Base-by-base conservation (phyloP, 2,888 invertebrate genomes). In the Netelia virgata region DNA sequence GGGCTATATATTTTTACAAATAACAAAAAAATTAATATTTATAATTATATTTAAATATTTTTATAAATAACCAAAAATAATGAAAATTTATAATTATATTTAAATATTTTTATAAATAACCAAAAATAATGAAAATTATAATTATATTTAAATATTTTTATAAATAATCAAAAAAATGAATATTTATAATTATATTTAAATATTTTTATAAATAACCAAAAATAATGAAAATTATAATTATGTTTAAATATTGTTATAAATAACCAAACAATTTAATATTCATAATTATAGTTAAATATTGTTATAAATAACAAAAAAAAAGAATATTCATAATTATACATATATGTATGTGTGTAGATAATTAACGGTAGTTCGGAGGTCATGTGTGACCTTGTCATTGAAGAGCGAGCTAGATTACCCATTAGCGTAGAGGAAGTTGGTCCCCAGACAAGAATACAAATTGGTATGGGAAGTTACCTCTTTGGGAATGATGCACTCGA, bases 301-400 rank as follows among this genome's bases (percentile, higher is more conserved):
- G 2, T 28, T 28, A 28, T 5, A 55, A 16, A 55, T 6, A 8
- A 55, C 5, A 1, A 16, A n/a, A 1, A n/a, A 55, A 55, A 9
- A 55, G 28, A 28, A 28, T 28, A 28, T 28, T 53, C 14, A 53
- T 57, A 18, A 16, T 16, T 57, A 18, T 9, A 57, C 3, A 18
- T 57, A 66, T 43, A 10, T 1, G 47, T 1, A 28, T 66, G 18
- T 43, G 11, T 16, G 16, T 20, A 43, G 16, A 59, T 83, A 69
- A 78, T 83, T 74, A 83, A 83, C 78, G 74, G 83, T 70, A 57
- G 36, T 57, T n/a, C 47, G 1, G 43, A 59, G 63, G 61, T 55
- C 73, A 61, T 78, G 69, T 73, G 69, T 74, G 74, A 74, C 78
- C 78, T 78, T 79, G 77, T 3, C 36, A 66, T 69, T 61, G 69